A percentile compares a stretch with the other conserved stretches of the same genome.
phyloP scores from a whole-genome alignment of 2,113 vertebrate genomes.

The Percina caprodes region DNA sequence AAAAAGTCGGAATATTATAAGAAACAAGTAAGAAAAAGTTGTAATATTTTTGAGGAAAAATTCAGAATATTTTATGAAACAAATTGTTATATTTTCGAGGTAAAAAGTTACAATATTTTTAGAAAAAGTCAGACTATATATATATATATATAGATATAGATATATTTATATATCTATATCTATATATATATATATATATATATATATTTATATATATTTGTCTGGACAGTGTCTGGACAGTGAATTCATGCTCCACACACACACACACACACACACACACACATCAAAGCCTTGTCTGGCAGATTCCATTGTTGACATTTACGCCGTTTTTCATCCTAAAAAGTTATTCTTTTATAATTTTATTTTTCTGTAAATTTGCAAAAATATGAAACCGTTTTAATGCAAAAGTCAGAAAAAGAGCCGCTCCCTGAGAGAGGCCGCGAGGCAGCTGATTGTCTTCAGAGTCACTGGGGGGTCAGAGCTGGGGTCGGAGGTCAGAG shows the following conservation, averaged over 20 bases:
- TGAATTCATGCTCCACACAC: slow-evolving; percentile 80
- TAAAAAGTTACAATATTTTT: no score
- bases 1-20: no score
- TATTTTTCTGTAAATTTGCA: slow-evolving; percentile 73
- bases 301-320: slow-evolving; percentile 71
- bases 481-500: no score
- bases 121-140: no score
- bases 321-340: slow-evolving; percentile 69
- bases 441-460: slow-evolving; percentile 83
- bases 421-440: slow-evolving; percentile 83
- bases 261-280: slow-evolving; percentile 71
- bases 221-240: slow-evolving; percentile 82
- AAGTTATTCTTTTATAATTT: slow-evolving; percentile 71
- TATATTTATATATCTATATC: no score
- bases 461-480: slow-evolving; percentile 72
- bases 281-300: slow-evolving; percentile 95
- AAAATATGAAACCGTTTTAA: slow-evolving; percentile 86
- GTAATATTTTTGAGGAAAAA: no score
- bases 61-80: no score
- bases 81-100: no score
- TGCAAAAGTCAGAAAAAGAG: slow-evolving; percentile 82
- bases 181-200: no score
- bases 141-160: no score
- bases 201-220: no score
- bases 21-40: no score